Conservation (phyloP, 2,113 vertebrate species). For the Stegostoma tigrinum region DNA sequence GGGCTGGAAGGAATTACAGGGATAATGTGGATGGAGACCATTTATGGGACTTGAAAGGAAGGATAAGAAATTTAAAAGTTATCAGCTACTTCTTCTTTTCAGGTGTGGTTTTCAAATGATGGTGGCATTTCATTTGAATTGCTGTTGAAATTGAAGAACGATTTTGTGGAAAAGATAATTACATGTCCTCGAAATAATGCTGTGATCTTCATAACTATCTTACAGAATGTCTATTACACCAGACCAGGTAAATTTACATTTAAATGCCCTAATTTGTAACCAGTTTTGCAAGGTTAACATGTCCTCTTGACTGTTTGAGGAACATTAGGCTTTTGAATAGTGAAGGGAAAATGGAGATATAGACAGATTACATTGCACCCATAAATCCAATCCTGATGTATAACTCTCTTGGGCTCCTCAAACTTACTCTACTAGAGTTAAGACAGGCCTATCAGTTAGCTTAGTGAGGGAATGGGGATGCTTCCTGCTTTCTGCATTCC, state of each 20-base stretch:
- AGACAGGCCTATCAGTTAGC: neutral
- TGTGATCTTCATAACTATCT: neutral
- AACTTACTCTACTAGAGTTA: neutral
- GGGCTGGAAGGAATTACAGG: neutral
- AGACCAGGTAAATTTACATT: constrained; percentile 20
- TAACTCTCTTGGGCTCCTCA: neutral
- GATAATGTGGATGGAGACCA: neutral
- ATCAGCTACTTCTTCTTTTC: neutral
- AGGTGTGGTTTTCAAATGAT: constrained; percentile 25
- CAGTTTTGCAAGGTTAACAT: neutral
- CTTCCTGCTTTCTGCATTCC: neutral
- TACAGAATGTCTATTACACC: neutral
- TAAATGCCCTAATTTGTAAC: neutral
- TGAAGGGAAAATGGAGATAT: neutral
- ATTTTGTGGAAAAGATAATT: neutral
- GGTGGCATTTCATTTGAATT: constrained; percentile 3
- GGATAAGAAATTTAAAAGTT: neutral
- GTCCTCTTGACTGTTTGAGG: neutral
- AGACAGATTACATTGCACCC: neutral
- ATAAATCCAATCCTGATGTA: neutral
- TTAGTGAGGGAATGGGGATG: neutral
- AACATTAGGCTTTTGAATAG: neutral
- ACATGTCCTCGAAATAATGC: neutral
- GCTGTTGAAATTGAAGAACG: neutral
- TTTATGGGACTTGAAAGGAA: neutral